These are phyloP conservation scores for Corbicula japonica DNA, from an alignment of 2,888 invertebrate species.

Conservation along the genomic window DNA sequence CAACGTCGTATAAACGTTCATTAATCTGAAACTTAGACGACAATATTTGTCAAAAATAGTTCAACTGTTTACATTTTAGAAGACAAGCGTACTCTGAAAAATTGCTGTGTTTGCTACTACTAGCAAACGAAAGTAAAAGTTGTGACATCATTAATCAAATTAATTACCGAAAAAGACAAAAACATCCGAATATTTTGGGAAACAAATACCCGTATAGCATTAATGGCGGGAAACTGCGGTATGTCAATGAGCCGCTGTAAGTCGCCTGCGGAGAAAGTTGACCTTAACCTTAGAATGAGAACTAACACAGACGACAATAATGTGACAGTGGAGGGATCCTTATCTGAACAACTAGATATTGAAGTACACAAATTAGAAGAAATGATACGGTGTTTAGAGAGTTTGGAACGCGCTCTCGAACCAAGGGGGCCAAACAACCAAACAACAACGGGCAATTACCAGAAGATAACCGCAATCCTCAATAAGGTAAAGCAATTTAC, in stretches of 20 bases:
- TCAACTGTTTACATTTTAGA: conserved; percentile 45
- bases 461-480: conserved; percentile 31
- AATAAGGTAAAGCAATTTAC: conserved; percentile 57
- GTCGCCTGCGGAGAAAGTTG: conserved; percentile 41
- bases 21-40: too few relatives aligned
- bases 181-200: conserved; percentile 55
- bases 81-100: conserved; percentile 60
- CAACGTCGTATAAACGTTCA: too few relatives aligned
- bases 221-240: conserved; percentile 52
- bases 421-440: conserved; percentile 39
- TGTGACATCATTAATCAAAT: conserved; percentile 51
- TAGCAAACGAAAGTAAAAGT: conserved; percentile 62
- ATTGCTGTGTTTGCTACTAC: conserved; percentile 50
- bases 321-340: conserved; percentile 40
- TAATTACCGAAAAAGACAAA: conserved; percentile 54
- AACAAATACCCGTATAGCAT: conserved; percentile 44
- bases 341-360: conserved; percentile 64
- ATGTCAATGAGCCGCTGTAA: conserved; percentile 29
- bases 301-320: conserved; percentile 30
- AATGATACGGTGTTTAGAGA: conserved; percentile 64
- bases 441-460: conserved; percentile 50
- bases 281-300: conserved; percentile 32
- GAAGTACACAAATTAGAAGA: conserved; percentile 61
- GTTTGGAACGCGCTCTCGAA: conserved; percentile 60
- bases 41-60: conserved; percentile 27